These are phyloP conservation scores for Lampris megalopsis DNA, from an alignment of 2,113 vertebrate genomes.

Conservation along the genomic window DNA sequence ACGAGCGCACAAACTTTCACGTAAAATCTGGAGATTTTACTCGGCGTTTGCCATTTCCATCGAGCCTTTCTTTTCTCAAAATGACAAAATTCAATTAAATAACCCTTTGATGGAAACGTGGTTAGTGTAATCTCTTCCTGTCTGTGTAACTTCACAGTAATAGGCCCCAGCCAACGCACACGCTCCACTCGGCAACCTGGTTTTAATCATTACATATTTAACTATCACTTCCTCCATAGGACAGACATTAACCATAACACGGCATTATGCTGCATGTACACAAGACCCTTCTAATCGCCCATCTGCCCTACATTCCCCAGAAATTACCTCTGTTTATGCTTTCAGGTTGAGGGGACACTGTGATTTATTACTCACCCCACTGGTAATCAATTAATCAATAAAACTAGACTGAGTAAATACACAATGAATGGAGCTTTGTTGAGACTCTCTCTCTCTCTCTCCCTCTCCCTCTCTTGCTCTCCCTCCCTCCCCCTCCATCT, in stretches of 20 bases:
- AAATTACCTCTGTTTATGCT: neutral
- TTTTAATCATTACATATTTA: too few relatives aligned
- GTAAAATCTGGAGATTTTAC: too few relatives aligned
- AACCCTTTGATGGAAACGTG: too few relatives aligned
- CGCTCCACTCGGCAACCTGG: neutral
- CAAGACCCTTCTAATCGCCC: neutral
- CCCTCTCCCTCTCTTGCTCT: neutral
- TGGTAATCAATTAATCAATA: conserved; percentile 29
- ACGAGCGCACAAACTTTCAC: too few relatives aligned
- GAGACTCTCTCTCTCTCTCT: neutral
- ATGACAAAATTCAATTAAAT: too few relatives aligned
- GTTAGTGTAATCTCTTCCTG: neutral
- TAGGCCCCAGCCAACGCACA: neutral
- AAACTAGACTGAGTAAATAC: neutral
- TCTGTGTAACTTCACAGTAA: neutral
- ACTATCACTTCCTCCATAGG: neutral
- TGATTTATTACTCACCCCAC: conserved; percentile 14
- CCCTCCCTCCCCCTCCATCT: neutral
- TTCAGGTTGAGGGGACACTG: conserved; percentile 4
- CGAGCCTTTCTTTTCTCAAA: neutral
- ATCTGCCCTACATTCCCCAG: neutral
- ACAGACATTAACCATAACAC: neutral
- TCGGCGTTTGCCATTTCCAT: too few relatives aligned
- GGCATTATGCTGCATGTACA: neutral
- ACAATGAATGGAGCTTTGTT: neutral